Conservation (phyloP, 2,797 vertebrate genomes). For the Salarias fasciatus region DNA sequence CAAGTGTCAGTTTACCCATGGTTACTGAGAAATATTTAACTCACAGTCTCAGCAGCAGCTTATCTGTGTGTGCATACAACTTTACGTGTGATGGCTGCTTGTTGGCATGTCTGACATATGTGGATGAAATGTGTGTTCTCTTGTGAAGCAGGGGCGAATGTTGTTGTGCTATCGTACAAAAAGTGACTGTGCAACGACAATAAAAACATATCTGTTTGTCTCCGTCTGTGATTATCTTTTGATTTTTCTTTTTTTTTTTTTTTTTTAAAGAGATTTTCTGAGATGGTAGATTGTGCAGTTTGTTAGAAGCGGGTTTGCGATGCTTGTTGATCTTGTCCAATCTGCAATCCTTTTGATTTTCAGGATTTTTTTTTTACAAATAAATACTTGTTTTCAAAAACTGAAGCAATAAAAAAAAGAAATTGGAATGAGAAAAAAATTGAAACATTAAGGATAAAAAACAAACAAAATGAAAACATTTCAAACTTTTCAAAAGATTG, state of each 20-base stretch:
- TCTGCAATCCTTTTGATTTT: constrained; percentile 5
- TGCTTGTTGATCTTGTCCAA: background rate
- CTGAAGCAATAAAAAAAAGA: constrained; percentile 35
- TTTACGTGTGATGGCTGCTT: too few relatives aligned
- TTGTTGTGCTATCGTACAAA: too few relatives aligned
- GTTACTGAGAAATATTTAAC: background rate
- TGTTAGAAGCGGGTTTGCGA: constrained; percentile 5
- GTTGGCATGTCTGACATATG: too few relatives aligned
- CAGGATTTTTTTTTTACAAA: background rate
- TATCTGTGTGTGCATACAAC: background rate
- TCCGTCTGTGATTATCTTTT: too few relatives aligned
- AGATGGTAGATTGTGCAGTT: background rate
- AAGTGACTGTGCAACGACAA: too few relatives aligned
- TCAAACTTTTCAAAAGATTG: background rate
- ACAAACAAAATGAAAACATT: background rate
- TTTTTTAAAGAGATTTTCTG: background rate
- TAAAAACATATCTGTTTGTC: too few relatives aligned
- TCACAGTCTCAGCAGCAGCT: background rate
- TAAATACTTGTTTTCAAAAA: constrained; percentile 9
- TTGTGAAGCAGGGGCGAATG: too few relatives aligned
- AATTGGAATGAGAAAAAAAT: constrained; percentile 11
- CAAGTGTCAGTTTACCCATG: background rate
- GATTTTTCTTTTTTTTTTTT: background rate
- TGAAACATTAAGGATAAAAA: background rate
- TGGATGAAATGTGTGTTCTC: too few relatives aligned